A percentile compares a stretch with the other conserved stretches of the same genome.
Evolutionary conservation across 2,797 vertebrate species (phyloP).

Genomic region (Pelochelys cantorii): DNA sequence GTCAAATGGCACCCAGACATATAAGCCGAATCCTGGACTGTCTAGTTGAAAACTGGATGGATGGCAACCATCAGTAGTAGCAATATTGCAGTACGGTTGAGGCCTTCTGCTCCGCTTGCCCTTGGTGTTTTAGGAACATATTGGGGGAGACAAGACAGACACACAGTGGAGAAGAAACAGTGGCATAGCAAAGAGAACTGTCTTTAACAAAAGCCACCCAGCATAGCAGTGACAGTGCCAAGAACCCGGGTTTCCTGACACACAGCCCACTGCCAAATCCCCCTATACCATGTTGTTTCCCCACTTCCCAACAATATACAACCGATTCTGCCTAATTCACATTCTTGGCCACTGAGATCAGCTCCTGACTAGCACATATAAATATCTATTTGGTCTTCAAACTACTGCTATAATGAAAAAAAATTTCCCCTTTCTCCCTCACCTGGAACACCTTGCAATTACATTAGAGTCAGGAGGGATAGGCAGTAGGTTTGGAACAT

Average conservation of each 20-base stretch:
- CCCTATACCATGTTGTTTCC: neutral
- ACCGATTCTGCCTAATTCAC: neutral
- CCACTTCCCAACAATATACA: neutral
- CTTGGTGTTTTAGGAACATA: neutral
- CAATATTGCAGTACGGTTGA: neutral
- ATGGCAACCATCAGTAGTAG: too few species aligned
- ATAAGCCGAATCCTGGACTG: too few species aligned
- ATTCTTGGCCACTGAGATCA: neutral
- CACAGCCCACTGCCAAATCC: neutral
- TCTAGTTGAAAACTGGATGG: too few species aligned
- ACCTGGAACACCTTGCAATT: neutral
- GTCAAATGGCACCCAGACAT: too few species aligned
- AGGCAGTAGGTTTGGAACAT: neutral
- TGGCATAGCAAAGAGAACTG: neutral
- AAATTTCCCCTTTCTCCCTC: neutral
- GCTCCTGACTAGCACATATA: neutral
- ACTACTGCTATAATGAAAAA: conserved; percentile 4
- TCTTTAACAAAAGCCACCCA: neutral
- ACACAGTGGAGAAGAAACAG: neutral
- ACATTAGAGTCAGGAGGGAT: conserved; percentile 3
- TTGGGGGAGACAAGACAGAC: neutral
- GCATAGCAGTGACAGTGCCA: neutral
- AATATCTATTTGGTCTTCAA: conserved; percentile 17
- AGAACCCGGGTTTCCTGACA: fast-evolving
- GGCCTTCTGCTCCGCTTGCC: neutral